phyloP scores from a whole-genome alignment of 2,888 invertebrate species.

The Ophion costatus region DNA sequence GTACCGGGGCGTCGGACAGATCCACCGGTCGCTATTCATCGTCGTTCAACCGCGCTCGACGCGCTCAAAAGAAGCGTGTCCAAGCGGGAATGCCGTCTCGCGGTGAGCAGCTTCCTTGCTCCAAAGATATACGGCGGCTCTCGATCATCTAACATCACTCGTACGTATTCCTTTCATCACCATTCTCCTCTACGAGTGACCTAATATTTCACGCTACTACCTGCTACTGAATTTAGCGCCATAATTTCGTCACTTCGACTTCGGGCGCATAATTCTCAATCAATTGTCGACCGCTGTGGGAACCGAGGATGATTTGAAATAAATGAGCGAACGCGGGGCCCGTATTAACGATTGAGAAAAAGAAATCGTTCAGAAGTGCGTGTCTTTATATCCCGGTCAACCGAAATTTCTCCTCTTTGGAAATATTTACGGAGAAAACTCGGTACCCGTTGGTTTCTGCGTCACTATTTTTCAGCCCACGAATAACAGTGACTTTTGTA shows the following conservation, averaged over 20 bases:
- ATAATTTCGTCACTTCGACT: slow-evolving; percentile 15
- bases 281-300: not conserved
- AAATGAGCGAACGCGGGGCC: too few species aligned
- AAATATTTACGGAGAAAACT: too few species aligned
- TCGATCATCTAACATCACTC: slow-evolving; percentile 50
- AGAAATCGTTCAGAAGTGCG: not conserved
- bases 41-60: slow-evolving; percentile 66
- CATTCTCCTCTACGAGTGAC: slow-evolving; percentile 31
- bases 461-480: too few species aligned
- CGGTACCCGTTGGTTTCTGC: too few species aligned
- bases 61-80: slow-evolving; percentile 75
- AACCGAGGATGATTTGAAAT: not conserved
- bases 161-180: slow-evolving; percentile 58
- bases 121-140: slow-evolving; percentile 54
- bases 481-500: too few species aligned
- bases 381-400: not conserved
- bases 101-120: slow-evolving; percentile 40
- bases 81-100: slow-evolving; percentile 71
- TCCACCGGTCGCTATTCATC: slow-evolving; percentile 59
- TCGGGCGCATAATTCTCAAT: not conserved
- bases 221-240: slow-evolving; percentile 58
- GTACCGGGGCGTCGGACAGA: slow-evolving; percentile 38
- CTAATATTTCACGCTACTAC: slow-evolving; percentile 51
- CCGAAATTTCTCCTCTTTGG: not conserved
- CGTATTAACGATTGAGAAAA: too few species aligned